Conservation (phyloP, 23 tunicate genomes). For the Halocynthia aurantium region DNA sequence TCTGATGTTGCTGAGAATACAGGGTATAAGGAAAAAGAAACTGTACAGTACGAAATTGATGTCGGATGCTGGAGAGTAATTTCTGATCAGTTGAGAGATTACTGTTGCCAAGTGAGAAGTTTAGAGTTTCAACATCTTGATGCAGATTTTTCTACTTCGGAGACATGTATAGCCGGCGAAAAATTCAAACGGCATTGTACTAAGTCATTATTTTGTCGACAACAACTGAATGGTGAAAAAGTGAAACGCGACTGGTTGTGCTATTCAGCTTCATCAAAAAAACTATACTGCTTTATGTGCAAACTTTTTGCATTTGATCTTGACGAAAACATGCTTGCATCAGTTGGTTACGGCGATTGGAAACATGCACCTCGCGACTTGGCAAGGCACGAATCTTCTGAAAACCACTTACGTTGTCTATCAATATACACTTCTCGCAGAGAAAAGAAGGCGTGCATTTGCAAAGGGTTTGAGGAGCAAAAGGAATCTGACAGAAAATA, state of each 20-base stretch:
- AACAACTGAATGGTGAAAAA: conserved; percentile 23
- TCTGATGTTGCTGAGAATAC: conserved; percentile 28
- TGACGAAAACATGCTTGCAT: conserved; percentile 8
- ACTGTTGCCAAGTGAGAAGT: conserved; percentile 12
- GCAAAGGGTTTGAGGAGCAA: conserved; percentile 19
- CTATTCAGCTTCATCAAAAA: conserved; percentile 23
- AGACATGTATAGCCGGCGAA: background rate
- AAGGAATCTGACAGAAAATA: conserved; percentile 23
- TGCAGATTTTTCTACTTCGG: conserved; percentile 21
- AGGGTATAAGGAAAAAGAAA: conserved; percentile 12
- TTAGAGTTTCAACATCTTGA: conserved; percentile 27
- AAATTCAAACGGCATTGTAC: conserved; percentile 26
- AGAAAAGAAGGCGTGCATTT: background rate
- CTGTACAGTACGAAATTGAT: background rate
- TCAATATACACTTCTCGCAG: background rate
- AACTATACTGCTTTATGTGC: conserved; percentile 12
- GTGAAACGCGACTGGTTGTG: conserved; percentile 23
- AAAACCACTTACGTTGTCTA: background rate
- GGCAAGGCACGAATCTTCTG: too few relatives aligned
- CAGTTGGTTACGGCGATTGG: conserved; percentile 22
- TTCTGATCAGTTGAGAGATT: conserved; percentile 33
- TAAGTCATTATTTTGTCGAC: conserved; percentile 1
- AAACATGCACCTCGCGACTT: too few relatives aligned
- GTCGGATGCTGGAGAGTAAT: conserved; percentile 28
- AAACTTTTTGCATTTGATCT: conserved; percentile 9